These are phyloP conservation scores for Loripinus fragilis DNA, from an alignment of 2,888 invertebrate species.

Conservation along the genomic window DNA sequence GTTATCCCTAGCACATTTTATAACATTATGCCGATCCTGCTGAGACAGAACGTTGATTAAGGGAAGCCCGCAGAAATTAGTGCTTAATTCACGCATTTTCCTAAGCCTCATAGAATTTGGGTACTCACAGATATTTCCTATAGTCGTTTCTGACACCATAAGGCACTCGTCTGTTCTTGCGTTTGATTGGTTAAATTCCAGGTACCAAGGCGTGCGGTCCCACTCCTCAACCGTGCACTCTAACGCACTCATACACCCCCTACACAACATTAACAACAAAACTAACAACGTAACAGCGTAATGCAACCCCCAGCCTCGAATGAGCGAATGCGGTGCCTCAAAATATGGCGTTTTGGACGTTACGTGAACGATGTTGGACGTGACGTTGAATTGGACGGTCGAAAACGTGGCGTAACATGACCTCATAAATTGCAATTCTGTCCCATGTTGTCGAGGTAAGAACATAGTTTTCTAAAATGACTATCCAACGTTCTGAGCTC, in stretches of 20 bases:
- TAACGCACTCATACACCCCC: background rate
- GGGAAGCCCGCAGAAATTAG: slow-evolving; percentile 7
- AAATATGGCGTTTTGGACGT: slow-evolving; percentile 17
- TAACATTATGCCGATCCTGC: slow-evolving; percentile 9
- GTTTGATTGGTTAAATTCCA: background rate
- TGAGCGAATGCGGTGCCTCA: slow-evolving; percentile 4
- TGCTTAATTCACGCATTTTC: slow-evolving; percentile 13
- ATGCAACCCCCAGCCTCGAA: slow-evolving; percentile 8
- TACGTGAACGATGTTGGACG: slow-evolving; percentile 7
- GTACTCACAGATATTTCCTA: background rate
- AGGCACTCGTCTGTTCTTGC: slow-evolving; percentile 14
- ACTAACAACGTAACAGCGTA: background rate
- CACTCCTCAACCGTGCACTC: slow-evolving; percentile 4
- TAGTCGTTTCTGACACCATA: background rate
- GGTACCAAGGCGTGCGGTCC: slow-evolving; percentile 2
- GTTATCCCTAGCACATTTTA: background rate
- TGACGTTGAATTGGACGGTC: slow-evolving; percentile 1
- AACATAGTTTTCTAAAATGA: slow-evolving; percentile 15
- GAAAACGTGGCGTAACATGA: slow-evolving; percentile 6
- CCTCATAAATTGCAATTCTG: slow-evolving; percentile 14
- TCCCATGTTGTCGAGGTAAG: slow-evolving; percentile 15
- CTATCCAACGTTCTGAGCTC: slow-evolving; percentile 1
- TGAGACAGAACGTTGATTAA: background rate
- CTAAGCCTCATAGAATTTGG: background rate
- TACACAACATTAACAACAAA: slow-evolving; percentile 11